A percentile compares a stretch with the other conserved stretches of the same genome.
Evolutionary conservation across 1,140 invertebrate species (phyloP).

Genomic region (Brachionus rubens): DNA sequence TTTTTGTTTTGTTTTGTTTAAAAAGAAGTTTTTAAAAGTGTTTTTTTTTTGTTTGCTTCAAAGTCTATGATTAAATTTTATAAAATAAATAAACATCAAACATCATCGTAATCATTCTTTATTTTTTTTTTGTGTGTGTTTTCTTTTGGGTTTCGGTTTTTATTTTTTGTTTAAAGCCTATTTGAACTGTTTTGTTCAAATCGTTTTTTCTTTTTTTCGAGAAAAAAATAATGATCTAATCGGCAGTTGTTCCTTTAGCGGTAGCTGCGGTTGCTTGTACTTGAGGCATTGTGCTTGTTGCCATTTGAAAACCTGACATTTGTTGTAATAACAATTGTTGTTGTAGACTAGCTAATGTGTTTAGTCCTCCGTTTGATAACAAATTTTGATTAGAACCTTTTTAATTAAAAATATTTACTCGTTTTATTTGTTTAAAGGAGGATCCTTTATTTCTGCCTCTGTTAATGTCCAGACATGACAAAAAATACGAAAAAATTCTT

Average conservation of each 20-base stretch:
- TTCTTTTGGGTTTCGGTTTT: too few relatives aligned
- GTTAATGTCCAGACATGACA: too few relatives aligned
- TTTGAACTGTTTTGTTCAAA: background rate
- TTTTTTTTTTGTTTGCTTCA: background rate
- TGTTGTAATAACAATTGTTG: conserved; percentile 14
- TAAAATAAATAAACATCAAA: conserved; percentile 36
- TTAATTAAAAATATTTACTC: background rate
- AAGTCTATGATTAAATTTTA: conserved; percentile 24
- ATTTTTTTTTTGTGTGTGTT: background rate
- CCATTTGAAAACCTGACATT: conserved; percentile 3
- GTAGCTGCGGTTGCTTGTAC: background rate
- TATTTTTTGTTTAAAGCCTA: conserved; percentile 25
- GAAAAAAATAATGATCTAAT: too few relatives aligned
- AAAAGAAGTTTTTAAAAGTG: background rate
- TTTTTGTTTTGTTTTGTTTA: background rate
- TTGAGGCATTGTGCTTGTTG: background rate
- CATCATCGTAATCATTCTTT: conserved; percentile 30
- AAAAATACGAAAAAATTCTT: too few relatives aligned
- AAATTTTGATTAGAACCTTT: conserved; percentile 20
- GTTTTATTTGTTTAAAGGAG: background rate
- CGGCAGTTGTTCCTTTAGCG: background rate
- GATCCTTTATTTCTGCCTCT: too few relatives aligned
- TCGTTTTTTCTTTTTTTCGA: background rate
- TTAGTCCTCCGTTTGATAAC: background rate
- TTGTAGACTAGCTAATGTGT: conserved; percentile 13